Evolutionary conservation across 37 sponge, comb jelly and placozoan genomes (phyloP).

Genomic region (Aplysina aerophoba): DNA sequence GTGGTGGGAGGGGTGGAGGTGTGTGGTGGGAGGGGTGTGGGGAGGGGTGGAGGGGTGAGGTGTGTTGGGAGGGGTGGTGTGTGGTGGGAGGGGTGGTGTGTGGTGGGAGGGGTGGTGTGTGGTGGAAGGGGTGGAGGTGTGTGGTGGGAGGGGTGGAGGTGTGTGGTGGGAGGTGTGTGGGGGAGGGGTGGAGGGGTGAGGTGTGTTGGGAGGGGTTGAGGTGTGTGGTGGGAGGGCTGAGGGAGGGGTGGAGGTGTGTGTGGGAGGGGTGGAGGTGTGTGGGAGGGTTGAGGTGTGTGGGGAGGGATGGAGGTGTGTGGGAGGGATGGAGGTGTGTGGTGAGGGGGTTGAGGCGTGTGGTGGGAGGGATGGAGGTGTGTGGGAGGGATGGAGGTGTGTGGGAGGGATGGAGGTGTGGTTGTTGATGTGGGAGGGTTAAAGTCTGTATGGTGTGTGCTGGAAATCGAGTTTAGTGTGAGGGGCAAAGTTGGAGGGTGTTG

Average conservation of each 20-base stretch:
- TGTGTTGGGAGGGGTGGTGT: background rate
- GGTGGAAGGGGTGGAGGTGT: background rate
- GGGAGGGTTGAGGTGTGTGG: background rate
- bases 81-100: conserved; percentile 31
- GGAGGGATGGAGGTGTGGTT: no score
- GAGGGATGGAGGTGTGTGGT: background rate
- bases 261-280: background rate
- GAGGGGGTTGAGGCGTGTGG: background rate
- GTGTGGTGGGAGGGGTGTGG: background rate
- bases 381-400: background rate
- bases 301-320: background rate
- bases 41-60: background rate
- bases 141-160: no score
- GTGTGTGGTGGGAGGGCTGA: background rate
- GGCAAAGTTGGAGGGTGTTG: no score
- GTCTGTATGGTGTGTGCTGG: no score
- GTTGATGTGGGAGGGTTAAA: no score
- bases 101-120: background rate
- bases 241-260: background rate
- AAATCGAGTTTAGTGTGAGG: no score
- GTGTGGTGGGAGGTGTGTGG: background rate
- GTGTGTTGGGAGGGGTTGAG: background rate
- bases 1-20: background rate
- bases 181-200: background rate
- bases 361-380: background rate